These are phyloP conservation scores for Himalopsyche kuldschensis DNA, from an alignment of 2,888 invertebrate species.

Conservation along the genomic window DNA sequence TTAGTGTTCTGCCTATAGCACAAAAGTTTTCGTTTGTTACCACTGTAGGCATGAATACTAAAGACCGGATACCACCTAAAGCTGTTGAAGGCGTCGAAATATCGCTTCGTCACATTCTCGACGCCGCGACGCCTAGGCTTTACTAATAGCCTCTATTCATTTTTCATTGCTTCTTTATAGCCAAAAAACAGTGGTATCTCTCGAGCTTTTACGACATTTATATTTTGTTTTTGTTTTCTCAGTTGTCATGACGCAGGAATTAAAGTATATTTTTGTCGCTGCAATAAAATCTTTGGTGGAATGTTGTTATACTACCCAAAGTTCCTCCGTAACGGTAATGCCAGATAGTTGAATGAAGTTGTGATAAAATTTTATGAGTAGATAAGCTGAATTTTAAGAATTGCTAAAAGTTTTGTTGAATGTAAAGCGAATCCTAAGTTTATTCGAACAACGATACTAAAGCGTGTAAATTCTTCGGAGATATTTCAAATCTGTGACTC, in stretches of 20 bases:
- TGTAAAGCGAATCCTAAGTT: too few relatives aligned
- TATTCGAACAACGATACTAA: too few relatives aligned
- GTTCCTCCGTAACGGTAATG: not conserved
- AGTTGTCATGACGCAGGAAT: slow-evolving; percentile 9
- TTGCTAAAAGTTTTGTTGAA: not conserved
- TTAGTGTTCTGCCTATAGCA: too few relatives aligned
- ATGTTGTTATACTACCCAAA: not conserved
- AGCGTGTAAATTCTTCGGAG: too few relatives aligned
- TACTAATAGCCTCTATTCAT: slow-evolving; percentile 32
- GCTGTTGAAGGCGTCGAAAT: slow-evolving; percentile 22
- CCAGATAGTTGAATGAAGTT: not conserved
- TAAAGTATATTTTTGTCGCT: slow-evolving; percentile 16
- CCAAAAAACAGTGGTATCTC: slow-evolving; percentile 16
- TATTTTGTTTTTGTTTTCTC: slow-evolving; percentile 12
- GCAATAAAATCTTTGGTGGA: not conserved
- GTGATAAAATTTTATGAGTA: not conserved
- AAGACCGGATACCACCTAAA: slow-evolving; percentile 25
- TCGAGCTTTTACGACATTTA: not conserved
- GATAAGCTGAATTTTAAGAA: not conserved
- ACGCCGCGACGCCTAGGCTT: slow-evolving; percentile 15
- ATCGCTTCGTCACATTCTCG: slow-evolving; percentile 17
- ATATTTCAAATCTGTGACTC: too few relatives aligned
- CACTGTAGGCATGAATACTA: slow-evolving; percentile 2
- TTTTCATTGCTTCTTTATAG: slow-evolving; percentile 34
- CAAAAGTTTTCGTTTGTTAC: not conserved